Base-by-base conservation (phyloP, 1,140 invertebrate species). In the Heliconius nattereri region DNA sequence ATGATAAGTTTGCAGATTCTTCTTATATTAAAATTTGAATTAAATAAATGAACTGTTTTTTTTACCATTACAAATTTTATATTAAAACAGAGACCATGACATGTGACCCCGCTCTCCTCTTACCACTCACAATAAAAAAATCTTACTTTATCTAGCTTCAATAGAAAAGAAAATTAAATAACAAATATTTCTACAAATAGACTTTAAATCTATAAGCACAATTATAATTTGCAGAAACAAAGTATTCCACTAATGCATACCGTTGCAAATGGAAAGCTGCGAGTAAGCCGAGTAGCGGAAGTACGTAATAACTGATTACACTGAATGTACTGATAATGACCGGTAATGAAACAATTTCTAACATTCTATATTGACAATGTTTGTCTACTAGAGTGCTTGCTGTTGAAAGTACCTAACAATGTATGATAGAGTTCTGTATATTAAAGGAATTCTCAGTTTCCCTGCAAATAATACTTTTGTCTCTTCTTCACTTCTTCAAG, bases 281-380 rank as follows among this genome's bases (percentile, higher is more conserved):
- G 71, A 66, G 60, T 57, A 66, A 66, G 60, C 78, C 84, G 83
- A 86, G 80, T 78, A 87, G 79, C 82, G 88, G 88, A 88, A 85
- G 85, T 81, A 71, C 79, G 81, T 85, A 89, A 88, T 86, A 83
- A 78, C 71, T 72, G 71, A 72, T 85, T 82, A 87, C 81, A 87
- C 85, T 84, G 71, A 72, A 83, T 82, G 86, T 79, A 87, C 85
- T 84, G 88, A 86, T 88, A 72, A 72, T 72, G 71, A 72, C 35
- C 35, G 35, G 71, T 72, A 72, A 72, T 72, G 71, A 72, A 72
- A 72, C 71, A 37, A 40, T 72, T 75, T 73, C 60, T 66, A 66
- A 66, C 60, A 66, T 66, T 66, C 60, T 77, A 66, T 71, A 82
- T 78, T 73, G 77, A 78, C 77, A 78, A 80, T 73, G 71, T 72